Evolutionary conservation across 2,888 invertebrate genomes (phyloP), one percentile per base, ranked within the genome.

Genomic region (Dryobota labecula): DNA sequence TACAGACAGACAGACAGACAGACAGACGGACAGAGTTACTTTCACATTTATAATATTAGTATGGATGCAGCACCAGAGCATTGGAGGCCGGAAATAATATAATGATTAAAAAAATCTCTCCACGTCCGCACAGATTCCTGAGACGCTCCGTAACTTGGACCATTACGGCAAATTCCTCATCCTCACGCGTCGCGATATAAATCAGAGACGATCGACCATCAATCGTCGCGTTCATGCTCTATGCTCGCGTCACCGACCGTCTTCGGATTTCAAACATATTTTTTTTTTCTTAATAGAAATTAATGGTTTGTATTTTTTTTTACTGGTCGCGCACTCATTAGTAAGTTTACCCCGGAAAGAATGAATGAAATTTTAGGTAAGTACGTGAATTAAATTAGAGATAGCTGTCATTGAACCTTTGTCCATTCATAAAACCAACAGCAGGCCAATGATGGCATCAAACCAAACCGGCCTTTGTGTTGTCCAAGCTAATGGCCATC

Each of bases 191-290:
- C 41, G 53, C 24, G 43, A 66, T 73, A 77, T 83, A 76, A 76
- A 83, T 83, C 81, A 76, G 58, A 68, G 4, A 13, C 70, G 68
- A 74, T 76, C 66, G 67, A 51, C 56, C 68, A 83, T 83, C 83
- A 81, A 81, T 78, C 70, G 83, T 81, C 72, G 56, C 73, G 71
- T 69, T 76, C 68, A 83, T 74, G 83, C 60, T 75, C 63, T 58
- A 54, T 83, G 70, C 36, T 41, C 70, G 58, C 80, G 78, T 70
- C 81, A 58, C 70, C 74, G 53, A 45, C 30, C 64, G 53, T 51
- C 78, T 66, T 62, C 61, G 33, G 65, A 65, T 68, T 71, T 56
- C 51, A 68, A 57, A 54, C 54, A 64, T 57, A 30, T 51, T 51
- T 56, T 36, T 56, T 75, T 70, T 77, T 62, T 57, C 11, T 57